Percentiles rank a stretch among this genome's conserved stretches.
These are phyloP conservation scores for Blera fallax DNA, from an alignment of 2,888 invertebrate genomes.

Conservation along the genomic window DNA sequence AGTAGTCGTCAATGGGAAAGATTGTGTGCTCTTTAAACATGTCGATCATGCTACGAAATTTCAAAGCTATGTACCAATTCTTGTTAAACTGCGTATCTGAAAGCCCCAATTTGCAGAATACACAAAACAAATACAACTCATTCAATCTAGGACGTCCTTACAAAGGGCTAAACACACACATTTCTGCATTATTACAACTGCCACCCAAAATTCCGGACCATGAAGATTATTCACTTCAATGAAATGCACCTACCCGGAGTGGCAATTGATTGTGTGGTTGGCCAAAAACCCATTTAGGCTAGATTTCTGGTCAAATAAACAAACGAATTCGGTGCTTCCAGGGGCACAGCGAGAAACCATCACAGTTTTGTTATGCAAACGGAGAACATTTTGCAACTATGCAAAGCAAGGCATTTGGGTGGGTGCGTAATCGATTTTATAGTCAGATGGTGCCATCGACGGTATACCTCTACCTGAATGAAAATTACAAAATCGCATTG, in stretches of 20 bases:
- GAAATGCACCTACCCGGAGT: slow-evolving; percentile 44
- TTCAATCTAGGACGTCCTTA: not conserved
- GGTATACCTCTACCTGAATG: not conserved
- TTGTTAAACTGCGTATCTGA: not conserved
- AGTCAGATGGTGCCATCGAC: not conserved
- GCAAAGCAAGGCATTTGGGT: not conserved
- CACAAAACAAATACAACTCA: not conserved
- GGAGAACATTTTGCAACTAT: slow-evolving; percentile 26
- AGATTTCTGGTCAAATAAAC: slow-evolving; percentile 70
- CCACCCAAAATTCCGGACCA: not conserved
- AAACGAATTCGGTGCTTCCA: slow-evolving; percentile 34
- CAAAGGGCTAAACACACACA: not conserved
- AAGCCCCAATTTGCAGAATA: not conserved
- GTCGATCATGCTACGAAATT: not conserved
- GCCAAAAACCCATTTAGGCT: slow-evolving; percentile 60
- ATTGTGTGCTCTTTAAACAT: not conserved
- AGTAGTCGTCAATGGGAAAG: not conserved
- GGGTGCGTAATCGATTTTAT: slow-evolving; percentile 48
- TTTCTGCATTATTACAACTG: slow-evolving; percentile 28
- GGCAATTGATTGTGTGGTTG: slow-evolving; percentile 69
- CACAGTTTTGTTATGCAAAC: slow-evolving; percentile 44
- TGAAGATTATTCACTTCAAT: slow-evolving; percentile 61
- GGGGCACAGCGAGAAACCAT: not conserved
- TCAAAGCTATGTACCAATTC: not conserved
- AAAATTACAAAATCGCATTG: slow-evolving; percentile 19